A percentile compares a stretch with the other conserved stretches of the same genome.
These are phyloP conservation scores for Pteria penguin DNA, from an alignment of 2,888 invertebrate genomes.

Conservation along the genomic window DNA sequence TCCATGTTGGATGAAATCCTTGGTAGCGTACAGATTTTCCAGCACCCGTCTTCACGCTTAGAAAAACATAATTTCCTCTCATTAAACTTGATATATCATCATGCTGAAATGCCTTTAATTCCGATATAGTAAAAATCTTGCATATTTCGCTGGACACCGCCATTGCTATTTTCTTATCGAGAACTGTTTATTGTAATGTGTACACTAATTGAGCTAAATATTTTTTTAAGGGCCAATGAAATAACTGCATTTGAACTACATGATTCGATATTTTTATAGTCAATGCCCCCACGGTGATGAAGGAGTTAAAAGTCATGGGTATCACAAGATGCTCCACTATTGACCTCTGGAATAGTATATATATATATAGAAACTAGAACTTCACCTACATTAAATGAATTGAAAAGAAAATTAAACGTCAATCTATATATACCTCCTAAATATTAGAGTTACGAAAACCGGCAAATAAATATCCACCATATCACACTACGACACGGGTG, in stretches of 20 bases:
- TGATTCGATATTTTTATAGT: background rate
- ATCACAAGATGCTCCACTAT: too few species aligned
- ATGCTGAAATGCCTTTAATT: background rate
- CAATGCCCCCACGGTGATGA: background rate
- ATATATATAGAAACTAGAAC: too few species aligned
- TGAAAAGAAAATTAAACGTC: too few species aligned
- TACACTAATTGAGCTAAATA: background rate
- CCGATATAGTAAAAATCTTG: background rate
- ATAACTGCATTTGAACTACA: too few species aligned
- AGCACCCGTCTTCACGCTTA: constrained; percentile 3
- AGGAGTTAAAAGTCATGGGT: too few species aligned
- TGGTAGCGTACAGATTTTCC: constrained; percentile 7
- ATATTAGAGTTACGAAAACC: too few species aligned
- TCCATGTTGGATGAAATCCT: background rate
- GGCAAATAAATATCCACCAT: too few species aligned
- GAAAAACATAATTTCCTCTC: constrained; percentile 6
- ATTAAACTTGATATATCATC: background rate
- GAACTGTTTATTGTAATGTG: background rate
- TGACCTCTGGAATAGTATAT: too few species aligned
- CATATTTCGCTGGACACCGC: background rate
- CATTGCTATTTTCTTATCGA: background rate
- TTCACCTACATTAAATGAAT: too few species aligned
- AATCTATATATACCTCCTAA: too few species aligned
- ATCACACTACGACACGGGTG: too few species aligned
- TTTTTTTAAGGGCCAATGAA: background rate